These are phyloP conservation scores for Gerris lacustris DNA, from an alignment of 2,888 invertebrate species.

Conservation along the genomic window DNA sequence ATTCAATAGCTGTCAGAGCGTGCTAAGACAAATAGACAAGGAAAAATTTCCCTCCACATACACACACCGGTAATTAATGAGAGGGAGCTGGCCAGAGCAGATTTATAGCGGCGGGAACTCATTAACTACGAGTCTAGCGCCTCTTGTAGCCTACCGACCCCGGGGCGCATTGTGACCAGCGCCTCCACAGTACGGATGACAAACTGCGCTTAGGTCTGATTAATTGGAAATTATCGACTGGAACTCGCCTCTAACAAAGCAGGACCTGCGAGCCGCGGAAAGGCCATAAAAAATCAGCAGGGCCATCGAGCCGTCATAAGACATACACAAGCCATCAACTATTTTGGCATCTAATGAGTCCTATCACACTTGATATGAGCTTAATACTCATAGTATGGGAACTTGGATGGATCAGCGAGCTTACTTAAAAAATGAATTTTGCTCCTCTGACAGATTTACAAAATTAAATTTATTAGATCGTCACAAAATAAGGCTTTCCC, in stretches of 20 bases:
- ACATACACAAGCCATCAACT: no score
- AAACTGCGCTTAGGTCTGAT: conserved; percentile 1
- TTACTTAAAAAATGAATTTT: no score
- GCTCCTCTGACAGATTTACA: no score
- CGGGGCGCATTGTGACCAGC: not conserved
- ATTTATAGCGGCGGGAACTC: not conserved
- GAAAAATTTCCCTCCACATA: not conserved
- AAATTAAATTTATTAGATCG: no score
- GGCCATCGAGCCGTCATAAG: no score
- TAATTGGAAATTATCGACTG: conserved; percentile 2
- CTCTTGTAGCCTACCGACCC: not conserved
- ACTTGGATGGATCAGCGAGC: no score
- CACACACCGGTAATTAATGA: not conserved
- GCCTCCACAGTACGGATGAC: not conserved
- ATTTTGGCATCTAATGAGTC: no score
- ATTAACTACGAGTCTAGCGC: not conserved
- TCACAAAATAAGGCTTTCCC: no score
- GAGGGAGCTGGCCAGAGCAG: not conserved
- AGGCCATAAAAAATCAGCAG: no score
- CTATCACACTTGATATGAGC: no score
- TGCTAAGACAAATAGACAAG: conserved; percentile 5
- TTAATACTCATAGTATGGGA: no score
- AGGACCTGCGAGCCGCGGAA: no score
- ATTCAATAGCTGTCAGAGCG: conserved; percentile 1
- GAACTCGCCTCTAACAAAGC: not conserved